Conservation (phyloP, 2,797 vertebrate genomes). For the Muscicapa striata region DNA sequence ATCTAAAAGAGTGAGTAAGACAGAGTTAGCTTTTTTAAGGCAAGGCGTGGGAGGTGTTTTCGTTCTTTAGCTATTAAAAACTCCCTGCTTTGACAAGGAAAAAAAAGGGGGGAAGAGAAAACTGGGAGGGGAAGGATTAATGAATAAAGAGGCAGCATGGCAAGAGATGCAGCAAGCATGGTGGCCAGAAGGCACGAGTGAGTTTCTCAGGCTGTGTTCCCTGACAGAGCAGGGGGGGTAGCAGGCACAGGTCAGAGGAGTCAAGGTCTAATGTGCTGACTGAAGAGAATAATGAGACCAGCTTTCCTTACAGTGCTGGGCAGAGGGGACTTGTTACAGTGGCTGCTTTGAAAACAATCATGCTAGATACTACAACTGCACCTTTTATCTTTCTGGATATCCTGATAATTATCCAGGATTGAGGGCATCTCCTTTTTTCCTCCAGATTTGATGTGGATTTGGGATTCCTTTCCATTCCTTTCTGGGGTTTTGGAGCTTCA, state of each 20-base stretch:
- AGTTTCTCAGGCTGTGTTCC: not conserved
- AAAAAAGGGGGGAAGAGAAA: not conserved
- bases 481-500: not conserved
- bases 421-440: not conserved
- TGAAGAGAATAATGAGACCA: not conserved
- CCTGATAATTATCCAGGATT: not conserved
- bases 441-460: not conserved
- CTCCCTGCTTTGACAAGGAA: slow-evolving; percentile 37
- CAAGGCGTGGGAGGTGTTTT: slow-evolving; percentile 55
- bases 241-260: not conserved
- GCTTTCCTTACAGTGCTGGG: not conserved
- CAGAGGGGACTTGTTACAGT: not conserved
- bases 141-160: slow-evolving; percentile 13
- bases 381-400: not conserved
- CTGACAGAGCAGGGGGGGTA: not conserved
- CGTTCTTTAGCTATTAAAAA: slow-evolving; percentile 65
- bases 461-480: not conserved
- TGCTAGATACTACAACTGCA: not conserved
- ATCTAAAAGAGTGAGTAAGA: slow-evolving; percentile 60
- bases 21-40: slow-evolving; percentile 59
- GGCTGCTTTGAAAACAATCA: not conserved
- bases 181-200: not conserved
- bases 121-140: slow-evolving; percentile 5
- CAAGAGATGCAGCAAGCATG: not conserved
- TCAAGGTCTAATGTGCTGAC: not conserved